Evolutionary conservation across 2,797 vertebrate genomes (phyloP), one percentile per base, ranked within the genome.

Genomic region (Schizopygopsis pylzovi): DNA sequence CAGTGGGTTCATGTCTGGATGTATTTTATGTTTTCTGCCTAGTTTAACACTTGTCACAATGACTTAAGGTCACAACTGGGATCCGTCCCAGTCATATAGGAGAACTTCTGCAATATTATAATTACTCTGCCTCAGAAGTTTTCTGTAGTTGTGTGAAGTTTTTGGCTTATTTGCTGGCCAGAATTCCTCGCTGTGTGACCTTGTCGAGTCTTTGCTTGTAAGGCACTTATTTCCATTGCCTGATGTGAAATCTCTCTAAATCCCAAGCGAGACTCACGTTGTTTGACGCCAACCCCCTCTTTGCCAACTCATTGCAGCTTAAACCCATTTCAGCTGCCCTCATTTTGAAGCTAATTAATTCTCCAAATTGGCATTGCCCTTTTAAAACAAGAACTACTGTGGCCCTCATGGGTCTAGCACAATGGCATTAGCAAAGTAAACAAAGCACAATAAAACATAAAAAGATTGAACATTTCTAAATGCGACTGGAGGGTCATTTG

Each of bases 171-270:
- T 65, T 28, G 5, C 41, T 10, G 18, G 54, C 65, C 28, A 41
- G 61, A 65, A 85, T 79, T 71, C 39, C 45, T 72, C n/a, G 25
- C 75, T 67, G 79, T 78, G 76, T 82, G 83, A 88, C 86, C 82
- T 65, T 83, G 71, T 59, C 4, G 22, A 76, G 25, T 87, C 59
- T 77, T 82, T 70, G 83, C 82, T 87, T 87, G 63, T 75, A 28
- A 83, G 25, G 67, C 88, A 77, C 73, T 84, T 84, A 67, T 41
- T 16, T 61, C 45, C 67, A 79, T 75, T 65, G 56, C 83, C 41
- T 70, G 22, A 81, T 88, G 33, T 73, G 72, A 81, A 81, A 79
- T 54, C 80, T 79, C 52, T 79, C 9, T 43, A 11, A 45, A 20
- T 75, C 43, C 52, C 78, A 52, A 82, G 49, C n/a, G 39, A 79